Conservation (phyloP, 2,888 invertebrate species). For the Unio pictorum region DNA sequence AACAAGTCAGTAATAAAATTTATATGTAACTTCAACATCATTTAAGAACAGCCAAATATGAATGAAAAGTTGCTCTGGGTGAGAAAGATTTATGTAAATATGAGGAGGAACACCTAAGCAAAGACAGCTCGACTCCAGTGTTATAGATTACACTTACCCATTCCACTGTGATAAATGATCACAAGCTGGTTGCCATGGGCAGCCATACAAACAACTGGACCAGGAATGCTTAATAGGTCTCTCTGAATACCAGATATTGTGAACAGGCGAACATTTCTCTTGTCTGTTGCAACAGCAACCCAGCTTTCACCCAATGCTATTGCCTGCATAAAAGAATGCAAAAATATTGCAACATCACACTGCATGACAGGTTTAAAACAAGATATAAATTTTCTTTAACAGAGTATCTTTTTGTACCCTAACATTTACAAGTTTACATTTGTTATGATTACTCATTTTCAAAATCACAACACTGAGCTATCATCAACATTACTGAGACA, state of each 20-base stretch:
- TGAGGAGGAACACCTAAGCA: neutral
- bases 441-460: no score
- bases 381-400: neutral
- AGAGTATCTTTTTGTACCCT: no score
- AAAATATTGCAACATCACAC: no score
- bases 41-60: neutral
- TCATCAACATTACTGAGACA: no score
- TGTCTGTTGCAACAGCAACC: slow-evolving; percentile 85
- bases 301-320: slow-evolving; percentile 77
- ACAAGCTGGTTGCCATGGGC: slow-evolving; percentile 78
- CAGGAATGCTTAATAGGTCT: slow-evolving; percentile 82
- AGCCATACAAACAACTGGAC: slow-evolving; percentile 81
- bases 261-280: slow-evolving; percentile 85
- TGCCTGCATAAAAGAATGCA: slow-evolving; percentile 63
- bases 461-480: no score
- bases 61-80: neutral
- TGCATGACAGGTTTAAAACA: neutral
- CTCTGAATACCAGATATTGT: slow-evolving; percentile 90
- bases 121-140: neutral
- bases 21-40: no score
- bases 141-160: slow-evolving; percentile 63
- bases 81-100: neutral
- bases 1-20: no score
- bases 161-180: slow-evolving; percentile 79
- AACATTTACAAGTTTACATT: no score